A percentile compares a stretch with the other conserved stretches of the same genome.
Conservation (phyloP, 2,113 vertebrate genomes). For the Indicator maculatus region DNA sequence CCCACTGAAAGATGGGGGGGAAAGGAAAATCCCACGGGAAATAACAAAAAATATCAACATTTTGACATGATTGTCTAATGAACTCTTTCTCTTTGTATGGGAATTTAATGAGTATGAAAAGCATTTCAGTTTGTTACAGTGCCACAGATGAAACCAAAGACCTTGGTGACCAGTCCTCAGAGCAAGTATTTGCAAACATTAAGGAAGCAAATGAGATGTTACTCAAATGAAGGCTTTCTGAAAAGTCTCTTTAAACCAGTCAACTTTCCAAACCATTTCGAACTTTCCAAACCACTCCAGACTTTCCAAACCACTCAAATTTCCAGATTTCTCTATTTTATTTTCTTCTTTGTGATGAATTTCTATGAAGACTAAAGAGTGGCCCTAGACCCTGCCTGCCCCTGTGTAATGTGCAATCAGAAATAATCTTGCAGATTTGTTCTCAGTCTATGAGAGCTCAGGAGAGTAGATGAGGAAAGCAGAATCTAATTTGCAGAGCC, state of each 20-base stretch:
- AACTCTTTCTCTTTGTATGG: neutral
- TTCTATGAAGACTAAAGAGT: neutral
- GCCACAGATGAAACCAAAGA: neutral
- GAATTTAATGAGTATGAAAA: neutral
- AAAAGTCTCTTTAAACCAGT: neutral
- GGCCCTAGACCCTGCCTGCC: neutral
- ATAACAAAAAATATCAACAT: neutral
- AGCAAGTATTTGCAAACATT: neutral
- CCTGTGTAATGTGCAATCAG: neutral
- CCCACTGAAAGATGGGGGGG: neutral
- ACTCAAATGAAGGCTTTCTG: neutral
- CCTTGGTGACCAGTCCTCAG: neutral
- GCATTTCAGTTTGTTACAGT: neutral
- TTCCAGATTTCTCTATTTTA: neutral
- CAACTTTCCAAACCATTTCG: neutral
- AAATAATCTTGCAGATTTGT: neutral
- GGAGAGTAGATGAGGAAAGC: rapidly evolving
- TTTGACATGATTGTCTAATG: neutral
- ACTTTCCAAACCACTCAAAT: neutral
- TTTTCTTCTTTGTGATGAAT: neutral
- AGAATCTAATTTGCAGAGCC: neutral
- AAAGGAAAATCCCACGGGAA: neutral
- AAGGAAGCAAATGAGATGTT: neutral
- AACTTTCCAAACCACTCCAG: neutral
- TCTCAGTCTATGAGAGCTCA: neutral